Evolutionary conservation across 2,113 vertebrate species (phyloP).

Genomic region (Hassar affinis): DNA sequence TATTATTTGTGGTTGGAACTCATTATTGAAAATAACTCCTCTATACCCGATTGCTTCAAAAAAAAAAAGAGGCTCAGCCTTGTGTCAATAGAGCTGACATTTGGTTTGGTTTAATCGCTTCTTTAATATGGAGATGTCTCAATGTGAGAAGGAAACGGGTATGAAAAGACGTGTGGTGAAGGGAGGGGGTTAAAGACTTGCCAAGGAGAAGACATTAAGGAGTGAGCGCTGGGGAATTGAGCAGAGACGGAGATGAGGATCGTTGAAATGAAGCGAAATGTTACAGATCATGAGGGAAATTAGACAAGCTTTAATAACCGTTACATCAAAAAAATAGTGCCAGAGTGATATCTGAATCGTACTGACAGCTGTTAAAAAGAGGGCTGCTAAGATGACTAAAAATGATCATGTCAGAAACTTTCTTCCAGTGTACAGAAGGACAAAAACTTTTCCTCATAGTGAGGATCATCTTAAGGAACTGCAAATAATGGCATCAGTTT

Average conservation of each 20-base stretch:
- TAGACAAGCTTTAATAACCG: slow-evolving; percentile 51
- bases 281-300: slow-evolving; percentile 57
- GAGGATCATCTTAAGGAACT: background rate
- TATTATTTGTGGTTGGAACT: slow-evolving; percentile 50
- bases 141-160: slow-evolving; percentile 48
- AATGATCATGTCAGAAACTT: slow-evolving; percentile 34
- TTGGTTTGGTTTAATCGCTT: slow-evolving; percentile 69
- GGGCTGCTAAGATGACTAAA: slow-evolving; percentile 15
- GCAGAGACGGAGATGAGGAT: slow-evolving; percentile 43
- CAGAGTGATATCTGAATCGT: slow-evolving; percentile 39
- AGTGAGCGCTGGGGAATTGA: slow-evolving; percentile 46
- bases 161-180: slow-evolving; percentile 24
- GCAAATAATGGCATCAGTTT: background rate
- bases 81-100: slow-evolving; percentile 73
- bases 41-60: slow-evolving; percentile 63
- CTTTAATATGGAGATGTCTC: slow-evolving; percentile 61
- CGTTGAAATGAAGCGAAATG: slow-evolving; percentile 51
- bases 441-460: slow-evolving; percentile 6
- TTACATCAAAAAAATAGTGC: slow-evolving; percentile 44
- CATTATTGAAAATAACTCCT: slow-evolving; percentile 69
- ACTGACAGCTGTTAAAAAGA: slow-evolving; percentile 46
- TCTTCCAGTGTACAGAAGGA: slow-evolving; percentile 4
- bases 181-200: slow-evolving; percentile 42
- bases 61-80: slow-evolving; percentile 67
- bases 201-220: slow-evolving; percentile 44